Base-by-base conservation (phyloP, 2,888 invertebrate species). In the Patella ulyssiponensis region DNA sequence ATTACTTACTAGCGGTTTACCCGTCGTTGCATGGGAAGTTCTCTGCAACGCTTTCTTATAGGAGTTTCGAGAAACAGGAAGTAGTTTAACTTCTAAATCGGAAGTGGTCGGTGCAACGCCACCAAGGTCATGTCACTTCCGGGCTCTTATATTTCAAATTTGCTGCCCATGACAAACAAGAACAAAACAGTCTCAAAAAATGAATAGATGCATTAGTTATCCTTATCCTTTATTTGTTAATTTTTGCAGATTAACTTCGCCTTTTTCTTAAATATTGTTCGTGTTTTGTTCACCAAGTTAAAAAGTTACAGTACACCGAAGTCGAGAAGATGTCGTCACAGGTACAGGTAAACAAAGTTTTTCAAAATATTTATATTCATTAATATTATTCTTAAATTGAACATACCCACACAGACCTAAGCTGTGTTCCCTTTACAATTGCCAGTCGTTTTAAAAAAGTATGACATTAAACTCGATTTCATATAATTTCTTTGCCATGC, bases 231-330 rank as follows among this genome's bases (percentile, higher is more conserved):
- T 56, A 7, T 23, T 20, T 64, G 23, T 20, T 23, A 11, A 20
- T 17, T 71, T 2, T 93, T 93, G 76, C 91, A 95, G 95, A 92
- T 95, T 72, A 95, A 94, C 88, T 94, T 95, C 81, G 90, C 94
- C 52, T 93, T 95, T 78, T 95, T 95, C 89, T 90, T 95, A 74
- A 94, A 94, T 88, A 94, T 95, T 80, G 94, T 94, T 3, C 91
- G 94, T 77, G 94, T 95, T 4, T 92, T 95, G 7, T 93, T 90
- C 78, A 88, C 88, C 2, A 90, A 90, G 75, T 79, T 90, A 73
- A 94, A 83, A 56, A 86, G 86, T 64, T 85, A 85, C 71, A 88
- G 87, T 75, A 82, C 86, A 17, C 81, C 81, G 51, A 86, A 88
- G 74, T 83, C 85, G 7, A 83, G 85, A 72, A 92, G 94, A 87